Conservation (phyloP, 2,888 invertebrate genomes). For the Leucophora obtusa region DNA sequence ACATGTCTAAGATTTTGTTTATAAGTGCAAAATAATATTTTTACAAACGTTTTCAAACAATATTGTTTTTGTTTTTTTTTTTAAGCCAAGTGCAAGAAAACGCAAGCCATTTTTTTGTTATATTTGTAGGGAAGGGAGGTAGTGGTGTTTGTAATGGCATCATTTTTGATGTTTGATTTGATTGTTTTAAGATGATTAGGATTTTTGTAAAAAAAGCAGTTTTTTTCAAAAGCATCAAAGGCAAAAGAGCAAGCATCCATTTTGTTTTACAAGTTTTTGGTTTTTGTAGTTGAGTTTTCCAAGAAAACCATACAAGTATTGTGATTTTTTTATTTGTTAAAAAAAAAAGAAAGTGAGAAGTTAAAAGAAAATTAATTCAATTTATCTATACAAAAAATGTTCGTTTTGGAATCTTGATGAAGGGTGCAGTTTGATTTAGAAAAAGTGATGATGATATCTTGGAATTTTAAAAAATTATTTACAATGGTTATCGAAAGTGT, state of each 20-base stretch:
- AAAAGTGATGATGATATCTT: slow-evolving; percentile 47
- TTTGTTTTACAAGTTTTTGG: slow-evolving; percentile 21
- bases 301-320: slow-evolving; percentile 42
- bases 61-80: slow-evolving; percentile 25
- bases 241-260: slow-evolving; percentile 59
- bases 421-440: slow-evolving; percentile 57
- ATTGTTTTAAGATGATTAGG: slow-evolving; percentile 34
- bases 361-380: slow-evolving; percentile 57
- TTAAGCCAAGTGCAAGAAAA: slow-evolving; percentile 60
- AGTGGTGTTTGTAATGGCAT: slow-evolving; percentile 51
- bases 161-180: slow-evolving; percentile 42
- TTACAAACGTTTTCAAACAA: slow-evolving; percentile 2
- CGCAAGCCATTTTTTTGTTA: slow-evolving; percentile 51
- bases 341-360: slow-evolving; percentile 58
- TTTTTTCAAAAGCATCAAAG: slow-evolving; percentile 51
- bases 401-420: slow-evolving; percentile 42
- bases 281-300: slow-evolving; percentile 25
- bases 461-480: slow-evolving; percentile 40
- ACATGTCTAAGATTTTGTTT: slow-evolving; percentile 71
- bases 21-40: slow-evolving; percentile 53
- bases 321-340: slow-evolving; percentile 20
- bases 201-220: slow-evolving; percentile 41
- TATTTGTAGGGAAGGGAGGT: slow-evolving; percentile 35
- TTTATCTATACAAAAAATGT: slow-evolving; percentile 24
- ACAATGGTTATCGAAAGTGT: slow-evolving; percentile 52